Conservation (phyloP, 2,113 vertebrate species). For the Calidris pugnax region DNA sequence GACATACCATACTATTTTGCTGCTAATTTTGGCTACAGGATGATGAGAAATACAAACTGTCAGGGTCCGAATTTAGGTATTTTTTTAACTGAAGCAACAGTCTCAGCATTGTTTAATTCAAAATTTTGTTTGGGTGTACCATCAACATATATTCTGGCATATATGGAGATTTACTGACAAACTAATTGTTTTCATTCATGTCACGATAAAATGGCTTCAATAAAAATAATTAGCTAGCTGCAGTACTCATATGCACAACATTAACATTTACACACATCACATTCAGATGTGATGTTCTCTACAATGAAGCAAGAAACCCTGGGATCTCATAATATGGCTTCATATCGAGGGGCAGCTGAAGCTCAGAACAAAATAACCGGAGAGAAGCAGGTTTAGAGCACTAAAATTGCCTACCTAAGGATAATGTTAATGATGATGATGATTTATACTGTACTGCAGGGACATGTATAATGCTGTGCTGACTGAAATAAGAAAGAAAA, state of each 20-base stretch:
- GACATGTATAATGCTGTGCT: background rate
- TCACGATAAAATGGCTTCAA: background rate
- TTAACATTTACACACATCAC: background rate
- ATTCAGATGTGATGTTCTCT: background rate
- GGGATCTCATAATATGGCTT: background rate
- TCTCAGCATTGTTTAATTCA: background rate
- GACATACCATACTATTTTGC: background rate
- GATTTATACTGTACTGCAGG: constrained; percentile 3
- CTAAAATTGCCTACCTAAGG: constrained; percentile 7
- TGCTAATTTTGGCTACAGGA: background rate
- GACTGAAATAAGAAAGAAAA: constrained; percentile 4
- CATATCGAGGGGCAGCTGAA: background rate
- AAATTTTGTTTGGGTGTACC: background rate
- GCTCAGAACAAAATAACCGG: background rate
- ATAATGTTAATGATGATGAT: constrained; percentile 21
- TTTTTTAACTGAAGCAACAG: background rate
- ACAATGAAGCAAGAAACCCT: background rate
- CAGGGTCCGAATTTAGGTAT: background rate
- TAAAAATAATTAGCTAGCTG: background rate
- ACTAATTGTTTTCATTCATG: background rate
- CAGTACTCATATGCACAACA: background rate
- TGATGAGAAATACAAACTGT: background rate
- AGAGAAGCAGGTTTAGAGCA: background rate
- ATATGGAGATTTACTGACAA: background rate
- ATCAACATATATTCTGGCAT: background rate